Conservation (phyloP, 92 coral and sea anemone genomes). For the Galaxea fascicularis region DNA sequence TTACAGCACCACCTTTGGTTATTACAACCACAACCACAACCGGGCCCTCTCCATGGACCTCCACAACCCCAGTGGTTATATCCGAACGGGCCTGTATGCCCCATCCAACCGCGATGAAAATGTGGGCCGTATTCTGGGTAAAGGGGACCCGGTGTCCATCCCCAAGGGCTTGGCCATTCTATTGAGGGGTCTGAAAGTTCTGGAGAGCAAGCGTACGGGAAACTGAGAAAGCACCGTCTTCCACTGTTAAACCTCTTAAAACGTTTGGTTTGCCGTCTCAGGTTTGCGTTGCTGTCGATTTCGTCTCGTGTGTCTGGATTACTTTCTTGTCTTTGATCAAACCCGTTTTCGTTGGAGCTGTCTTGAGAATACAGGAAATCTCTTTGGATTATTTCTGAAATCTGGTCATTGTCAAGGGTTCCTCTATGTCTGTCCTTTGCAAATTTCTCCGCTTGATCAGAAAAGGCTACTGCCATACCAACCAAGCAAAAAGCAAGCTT, state of each 20-base stretch:
- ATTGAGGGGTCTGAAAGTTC: neutral
- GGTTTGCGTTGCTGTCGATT: neutral
- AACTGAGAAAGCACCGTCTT: constrained; percentile 25
- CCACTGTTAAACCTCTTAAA: neutral
- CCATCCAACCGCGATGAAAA: constrained; percentile 28
- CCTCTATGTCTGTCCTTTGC: neutral
- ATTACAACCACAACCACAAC: constrained; percentile 33
- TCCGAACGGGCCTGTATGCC: constrained; percentile 16
- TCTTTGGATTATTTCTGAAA: neutral
- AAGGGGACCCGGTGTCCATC: constrained; percentile 45
- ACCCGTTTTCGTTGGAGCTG: neutral
- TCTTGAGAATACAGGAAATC: neutral
- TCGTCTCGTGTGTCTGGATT: neutral
- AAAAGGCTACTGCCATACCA: constrained; percentile 15
- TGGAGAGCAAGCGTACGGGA: constrained; percentile 16
- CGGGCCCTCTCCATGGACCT: constrained; percentile 31
- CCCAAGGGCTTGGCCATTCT: constrained; percentile 45
- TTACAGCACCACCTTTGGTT: constrained; percentile 21
- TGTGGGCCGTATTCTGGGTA: constrained; percentile 50
- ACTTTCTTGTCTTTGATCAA: neutral
- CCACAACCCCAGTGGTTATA: constrained; percentile 19
- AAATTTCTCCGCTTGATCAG: neutral
- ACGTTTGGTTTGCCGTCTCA: neutral
- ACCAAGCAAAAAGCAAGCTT: neutral
- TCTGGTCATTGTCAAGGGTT: neutral